Evolutionary conservation across 1,140 invertebrate genomes (phyloP).

Genomic region (Lordiphosa clarofinis): DNA sequence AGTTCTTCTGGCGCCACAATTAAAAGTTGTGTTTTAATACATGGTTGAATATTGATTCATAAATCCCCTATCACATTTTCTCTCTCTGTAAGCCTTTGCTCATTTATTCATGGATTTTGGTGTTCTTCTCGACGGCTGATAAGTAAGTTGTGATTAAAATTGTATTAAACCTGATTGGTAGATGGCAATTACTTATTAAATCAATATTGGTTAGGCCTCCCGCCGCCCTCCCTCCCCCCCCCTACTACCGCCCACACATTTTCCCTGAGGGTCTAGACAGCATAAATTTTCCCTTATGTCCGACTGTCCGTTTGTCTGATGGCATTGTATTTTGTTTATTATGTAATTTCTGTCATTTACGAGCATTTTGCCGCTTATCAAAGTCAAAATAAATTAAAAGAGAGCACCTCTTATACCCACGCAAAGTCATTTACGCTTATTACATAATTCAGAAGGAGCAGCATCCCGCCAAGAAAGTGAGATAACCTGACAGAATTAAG

Average conservation of each 20-base stretch:
- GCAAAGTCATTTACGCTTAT: conserved; percentile 69
- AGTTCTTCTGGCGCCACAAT: no score
- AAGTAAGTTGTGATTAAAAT: conserved; percentile 12
- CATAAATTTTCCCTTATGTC: conserved; percentile 40
- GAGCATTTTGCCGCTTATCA: conserved; percentile 61
- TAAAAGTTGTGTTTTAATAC: no score
- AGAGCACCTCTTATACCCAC: conserved; percentile 1
- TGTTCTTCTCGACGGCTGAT: not conserved
- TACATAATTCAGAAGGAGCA: conserved; percentile 61
- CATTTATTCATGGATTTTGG: not conserved
- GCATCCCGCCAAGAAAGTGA: conserved; percentile 20
- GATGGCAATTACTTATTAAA: conserved; percentile 45
- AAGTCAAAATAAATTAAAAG: conserved; percentile 70
- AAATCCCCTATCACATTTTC: no score
- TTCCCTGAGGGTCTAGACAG: conserved; percentile 35
- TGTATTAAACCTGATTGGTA: conserved; percentile 9
- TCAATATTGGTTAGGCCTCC: conserved; percentile 14
- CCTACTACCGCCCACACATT: not conserved
- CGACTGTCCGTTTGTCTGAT: conserved; percentile 24
- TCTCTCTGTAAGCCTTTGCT: no score
- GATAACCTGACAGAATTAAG: conserved; percentile 52
- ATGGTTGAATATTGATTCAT: no score
- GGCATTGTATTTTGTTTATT: conserved; percentile 35
- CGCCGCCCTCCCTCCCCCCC: not conserved
- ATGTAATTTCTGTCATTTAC: conserved; percentile 68